Percentiles rank a stretch among this genome's conserved stretches.
Evolutionary conservation across 2,113 vertebrate species (phyloP).

Genomic region (Aldabrachelys gigantea): DNA sequence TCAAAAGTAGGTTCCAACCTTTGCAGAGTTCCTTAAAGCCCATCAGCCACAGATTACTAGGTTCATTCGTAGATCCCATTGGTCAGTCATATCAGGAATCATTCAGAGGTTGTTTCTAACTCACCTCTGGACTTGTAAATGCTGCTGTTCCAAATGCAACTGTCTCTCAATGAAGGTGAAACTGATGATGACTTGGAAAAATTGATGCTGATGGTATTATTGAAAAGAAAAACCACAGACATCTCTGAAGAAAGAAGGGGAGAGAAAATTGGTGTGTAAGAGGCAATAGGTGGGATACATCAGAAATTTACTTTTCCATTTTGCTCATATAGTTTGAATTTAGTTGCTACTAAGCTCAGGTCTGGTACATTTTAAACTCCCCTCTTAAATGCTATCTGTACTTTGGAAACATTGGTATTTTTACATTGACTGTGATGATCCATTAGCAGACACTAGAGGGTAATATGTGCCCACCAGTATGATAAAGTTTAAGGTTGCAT

Average conservation of each 20-base stretch:
- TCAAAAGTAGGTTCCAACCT: not conserved
- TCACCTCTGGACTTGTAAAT: not conserved
- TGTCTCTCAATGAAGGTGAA: not conserved
- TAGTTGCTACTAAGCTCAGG: not conserved
- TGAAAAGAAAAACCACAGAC: not conserved
- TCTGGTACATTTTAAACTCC: not conserved
- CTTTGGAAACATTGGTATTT: not conserved
- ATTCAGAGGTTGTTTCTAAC: not conserved
- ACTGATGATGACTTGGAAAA: accelerated
- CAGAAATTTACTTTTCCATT: not conserved
- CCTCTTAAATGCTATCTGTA: not conserved
- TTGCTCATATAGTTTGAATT: not conserved
- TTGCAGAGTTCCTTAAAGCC: not conserved
- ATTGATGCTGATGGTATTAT: not conserved
- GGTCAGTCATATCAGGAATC: not conserved
- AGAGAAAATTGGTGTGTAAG: not conserved
- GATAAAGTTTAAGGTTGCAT: not conserved
- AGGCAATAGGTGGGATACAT: not conserved
- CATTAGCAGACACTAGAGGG: not conserved
- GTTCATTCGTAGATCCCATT: not conserved
- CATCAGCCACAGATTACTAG: not conserved
- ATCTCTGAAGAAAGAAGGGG: not conserved
- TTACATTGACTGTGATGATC: not conserved
- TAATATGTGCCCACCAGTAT: not conserved
- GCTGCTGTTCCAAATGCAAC: not conserved